These are phyloP conservation scores for Sminthopsis crassicaudata DNA, from an alignment of 2,113 vertebrate species.

Conservation along the genomic window DNA sequence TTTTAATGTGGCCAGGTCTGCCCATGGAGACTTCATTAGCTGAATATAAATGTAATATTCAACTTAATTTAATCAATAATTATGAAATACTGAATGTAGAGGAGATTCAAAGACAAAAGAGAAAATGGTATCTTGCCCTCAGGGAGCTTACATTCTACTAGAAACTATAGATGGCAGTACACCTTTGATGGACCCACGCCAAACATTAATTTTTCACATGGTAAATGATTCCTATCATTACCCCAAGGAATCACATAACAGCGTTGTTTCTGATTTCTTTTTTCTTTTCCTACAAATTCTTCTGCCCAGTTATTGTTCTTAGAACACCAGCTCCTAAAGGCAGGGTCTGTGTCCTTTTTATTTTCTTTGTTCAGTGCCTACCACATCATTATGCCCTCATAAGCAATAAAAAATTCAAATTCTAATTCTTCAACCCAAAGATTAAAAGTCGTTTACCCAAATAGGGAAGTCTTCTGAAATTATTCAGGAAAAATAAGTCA, in stretches of 20 bases:
- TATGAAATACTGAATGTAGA: neutral
- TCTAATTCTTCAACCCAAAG: neutral
- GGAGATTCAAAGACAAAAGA: neutral
- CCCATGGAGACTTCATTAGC: neutral
- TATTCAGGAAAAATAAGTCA: neutral
- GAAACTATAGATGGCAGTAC: neutral
- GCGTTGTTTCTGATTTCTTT: neutral
- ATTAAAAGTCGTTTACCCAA: neutral
- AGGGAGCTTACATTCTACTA: neutral
- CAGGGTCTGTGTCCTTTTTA: neutral
- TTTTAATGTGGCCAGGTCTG: neutral
- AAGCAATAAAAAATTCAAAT: neutral
- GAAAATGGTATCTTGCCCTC: neutral
- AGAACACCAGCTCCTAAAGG: neutral
- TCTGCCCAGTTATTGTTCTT: neutral
- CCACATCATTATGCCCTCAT: neutral
- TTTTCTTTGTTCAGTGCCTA: neutral
- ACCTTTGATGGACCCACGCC: neutral
- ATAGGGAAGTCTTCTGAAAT: neutral
- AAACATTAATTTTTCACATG: neutral
- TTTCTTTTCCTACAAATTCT: neutral
- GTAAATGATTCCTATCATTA: neutral
- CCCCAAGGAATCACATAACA: neutral
- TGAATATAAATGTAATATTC: neutral
- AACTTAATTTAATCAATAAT: neutral